Percentiles rank a stretch among this genome's conserved stretches.
Conservation (phyloP, 2,113 vertebrate species). For the Oreamnos americanus region DNA sequence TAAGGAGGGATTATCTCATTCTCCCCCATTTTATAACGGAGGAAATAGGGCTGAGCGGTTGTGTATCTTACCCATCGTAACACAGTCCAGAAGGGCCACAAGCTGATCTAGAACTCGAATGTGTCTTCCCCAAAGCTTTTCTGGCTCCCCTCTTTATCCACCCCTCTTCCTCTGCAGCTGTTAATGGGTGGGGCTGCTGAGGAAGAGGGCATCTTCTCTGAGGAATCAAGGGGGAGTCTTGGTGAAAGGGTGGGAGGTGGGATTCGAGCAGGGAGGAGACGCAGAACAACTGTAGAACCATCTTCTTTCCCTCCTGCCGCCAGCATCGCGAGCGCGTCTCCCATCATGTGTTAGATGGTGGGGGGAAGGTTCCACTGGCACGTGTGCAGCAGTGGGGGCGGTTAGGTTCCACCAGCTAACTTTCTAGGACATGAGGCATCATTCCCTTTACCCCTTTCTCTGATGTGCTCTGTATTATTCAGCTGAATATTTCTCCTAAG, state of each 20-base stretch:
- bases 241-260: not conserved
- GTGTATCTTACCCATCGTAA: not conserved
- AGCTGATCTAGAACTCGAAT: not conserved
- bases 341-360: not conserved
- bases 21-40: not conserved
- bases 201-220: not conserved
- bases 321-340: accelerated
- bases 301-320: not conserved
- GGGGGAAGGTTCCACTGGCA: accelerated
- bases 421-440: not conserved
- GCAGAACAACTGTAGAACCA: not conserved
- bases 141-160: too few species aligned
- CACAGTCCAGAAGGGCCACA: not conserved
- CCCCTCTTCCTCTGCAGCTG: not conserved
- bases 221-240: not conserved
- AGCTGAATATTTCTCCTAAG: not conserved
- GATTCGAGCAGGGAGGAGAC: not conserved
- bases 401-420: too few species aligned
- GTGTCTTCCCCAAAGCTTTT: not conserved
- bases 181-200: not conserved
- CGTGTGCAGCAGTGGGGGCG: accelerated
- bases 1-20: not conserved
- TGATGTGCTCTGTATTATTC: not conserved
- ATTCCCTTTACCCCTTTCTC: not conserved
- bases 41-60: not conserved